phyloP scores from a whole-genome alignment of 2,888 invertebrate species.

The Nymphalis polychloros region DNA sequence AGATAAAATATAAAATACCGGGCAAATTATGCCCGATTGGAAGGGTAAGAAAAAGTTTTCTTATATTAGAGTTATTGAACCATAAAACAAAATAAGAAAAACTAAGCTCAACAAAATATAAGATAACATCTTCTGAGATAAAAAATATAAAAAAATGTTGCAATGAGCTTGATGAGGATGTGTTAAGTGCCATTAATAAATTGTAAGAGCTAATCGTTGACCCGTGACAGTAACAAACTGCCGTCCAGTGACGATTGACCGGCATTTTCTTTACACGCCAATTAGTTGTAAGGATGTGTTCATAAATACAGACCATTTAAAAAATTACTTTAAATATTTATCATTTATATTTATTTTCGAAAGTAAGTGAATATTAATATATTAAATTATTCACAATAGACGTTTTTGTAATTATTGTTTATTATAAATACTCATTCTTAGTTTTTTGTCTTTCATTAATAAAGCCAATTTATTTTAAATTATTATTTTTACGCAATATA shows the following conservation, averaged over 20 bases:
- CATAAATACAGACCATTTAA: not conserved
- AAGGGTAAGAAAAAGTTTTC: no score
- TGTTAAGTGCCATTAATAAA: conserved; percentile 27
- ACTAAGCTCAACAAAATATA: no score
- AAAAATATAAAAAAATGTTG: not conserved
- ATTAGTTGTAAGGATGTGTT: not conserved
- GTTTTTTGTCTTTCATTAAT: no score
- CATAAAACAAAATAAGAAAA: not conserved
- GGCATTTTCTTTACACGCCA: conserved; percentile 9
- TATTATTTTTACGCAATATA: no score
- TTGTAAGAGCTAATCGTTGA: conserved; percentile 31
- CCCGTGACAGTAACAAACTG: conserved; percentile 13
- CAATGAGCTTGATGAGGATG: conserved; percentile 19
- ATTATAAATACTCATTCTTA: no score
- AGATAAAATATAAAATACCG: no score
- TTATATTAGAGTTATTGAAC: not conserved
- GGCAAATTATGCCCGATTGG: no score
- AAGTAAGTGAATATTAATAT: no score
- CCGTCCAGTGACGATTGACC: conserved; percentile 18
- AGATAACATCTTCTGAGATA: no score
- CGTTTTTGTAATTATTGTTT: no score
- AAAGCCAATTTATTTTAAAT: no score
- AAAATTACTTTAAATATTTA: not conserved
- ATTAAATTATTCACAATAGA: no score
- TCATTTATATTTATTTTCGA: not conserved